These are phyloP conservation scores for Equus przewalskii DNA, from an alignment of 2,113 vertebrate genomes.

Conservation along the genomic window DNA sequence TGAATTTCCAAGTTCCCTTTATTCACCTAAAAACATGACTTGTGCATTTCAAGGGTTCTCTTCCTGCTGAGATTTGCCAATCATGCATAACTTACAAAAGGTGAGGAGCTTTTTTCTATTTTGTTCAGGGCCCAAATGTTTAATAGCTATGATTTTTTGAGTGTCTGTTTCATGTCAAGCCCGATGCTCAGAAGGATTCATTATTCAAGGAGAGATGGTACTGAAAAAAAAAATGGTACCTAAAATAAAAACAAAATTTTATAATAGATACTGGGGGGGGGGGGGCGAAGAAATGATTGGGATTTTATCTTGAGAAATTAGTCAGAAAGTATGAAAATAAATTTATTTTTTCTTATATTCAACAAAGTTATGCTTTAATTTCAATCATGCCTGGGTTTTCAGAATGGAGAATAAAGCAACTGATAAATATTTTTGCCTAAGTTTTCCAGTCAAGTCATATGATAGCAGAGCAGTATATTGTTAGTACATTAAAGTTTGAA, in stretches of 20 bases:
- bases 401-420: not conserved
- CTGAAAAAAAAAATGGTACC: not conserved
- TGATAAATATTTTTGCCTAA: not conserved
- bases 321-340: not conserved
- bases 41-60: not conserved
- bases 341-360: not conserved
- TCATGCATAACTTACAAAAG: not conserved
- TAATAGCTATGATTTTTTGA: not conserved
- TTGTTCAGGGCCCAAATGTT: not conserved
- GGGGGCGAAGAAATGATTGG: not conserved
- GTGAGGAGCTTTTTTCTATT: not conserved
- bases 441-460: not conserved
- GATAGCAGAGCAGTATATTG: not conserved
- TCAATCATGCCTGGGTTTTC: not conserved
- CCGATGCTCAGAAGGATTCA: not conserved
- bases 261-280: not conserved
- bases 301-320: constrained; percentile 43
- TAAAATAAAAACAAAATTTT: not conserved
- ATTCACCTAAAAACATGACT: not conserved
- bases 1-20: not conserved
- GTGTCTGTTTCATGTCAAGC: not conserved
- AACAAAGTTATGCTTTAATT: not conserved
- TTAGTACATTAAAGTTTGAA: not conserved
- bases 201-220: not conserved
- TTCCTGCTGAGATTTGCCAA: not conserved